Evolutionary conservation across 2,888 invertebrate species (phyloP), one percentile per base, ranked within the genome.

Genomic region (Mythimna pallens): DNA sequence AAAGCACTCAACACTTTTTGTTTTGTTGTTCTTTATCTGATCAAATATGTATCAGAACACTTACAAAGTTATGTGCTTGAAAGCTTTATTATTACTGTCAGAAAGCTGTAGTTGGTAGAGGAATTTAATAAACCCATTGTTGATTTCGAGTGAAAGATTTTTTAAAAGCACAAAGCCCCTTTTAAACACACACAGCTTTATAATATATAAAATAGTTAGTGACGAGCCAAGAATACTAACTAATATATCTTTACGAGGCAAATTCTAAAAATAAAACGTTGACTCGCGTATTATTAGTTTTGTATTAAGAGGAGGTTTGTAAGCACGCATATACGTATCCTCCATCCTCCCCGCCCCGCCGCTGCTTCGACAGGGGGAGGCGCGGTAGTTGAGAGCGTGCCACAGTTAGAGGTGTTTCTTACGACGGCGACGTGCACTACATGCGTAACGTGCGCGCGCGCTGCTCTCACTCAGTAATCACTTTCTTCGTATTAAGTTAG

Each of bases 261-360:
- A 75, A 43, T 65, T 65, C 80, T 80, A 64, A 64, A 76, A 59
- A 76, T 79, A 73, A 54, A 54, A 47, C 25, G 43, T 73, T 54
- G 10, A 40, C 22, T 61, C 36, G 50, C 40, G 55, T 76, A 80
- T 80, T 76, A 61, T 47, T 55, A 74, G 30, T 65, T 80, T 43
- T 47, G 66, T 54, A 58, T 80, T 59, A 62, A 62, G 62, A 47
- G 43, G 57, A 63, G 47, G 65, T 62, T 65, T 65, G 40, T 30
- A 22, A 58, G 25, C 57, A 57, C 54, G 69, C 81, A 68, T 61
- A 61, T 65, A 62, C 25, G 82, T 54, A 9, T 5, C 17, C 14
- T 10, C 25, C 20, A 17, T 20, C 17, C 3, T 17, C 47, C 47
- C 25, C 40, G 22, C 50, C 4, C 17, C 43, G 10, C 30, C 25